phyloP scores from a whole-genome alignment of 2,797 vertebrate genomes.

The Trachops cirrhosus region DNA sequence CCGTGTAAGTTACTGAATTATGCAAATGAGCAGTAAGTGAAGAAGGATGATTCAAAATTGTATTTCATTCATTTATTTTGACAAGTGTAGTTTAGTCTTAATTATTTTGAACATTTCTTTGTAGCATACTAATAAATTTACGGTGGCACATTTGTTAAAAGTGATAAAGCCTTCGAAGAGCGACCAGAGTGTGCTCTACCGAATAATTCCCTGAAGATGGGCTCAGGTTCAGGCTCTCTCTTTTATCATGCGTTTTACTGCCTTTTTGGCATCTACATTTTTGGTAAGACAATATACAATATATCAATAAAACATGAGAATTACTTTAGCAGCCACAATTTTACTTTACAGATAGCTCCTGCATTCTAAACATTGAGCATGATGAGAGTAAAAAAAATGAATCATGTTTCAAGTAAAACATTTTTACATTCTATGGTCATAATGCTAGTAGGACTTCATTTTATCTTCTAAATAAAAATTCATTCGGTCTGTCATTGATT shows the following conservation, averaged over 20 bases:
- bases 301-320: conserved; percentile 31
- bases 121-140: conserved; percentile 79
- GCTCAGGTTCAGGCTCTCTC: not conserved
- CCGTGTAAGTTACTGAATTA: conserved; percentile 76
- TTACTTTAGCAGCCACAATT: conserved; percentile 43
- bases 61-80: conserved; percentile 81
- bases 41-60: conserved; percentile 77
- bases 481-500: conserved; percentile 80
- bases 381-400: conserved; percentile 37
- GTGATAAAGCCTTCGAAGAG: conserved; percentile 58
- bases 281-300: conserved; percentile 22
- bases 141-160: conserved; percentile 67
- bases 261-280: not conserved
- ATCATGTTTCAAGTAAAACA: conserved; percentile 28
- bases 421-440: conserved; percentile 70
- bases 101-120: conserved; percentile 78
- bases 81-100: conserved; percentile 80
- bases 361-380: not conserved
- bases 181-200: conserved; percentile 7
- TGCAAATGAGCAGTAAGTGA: conserved; percentile 77
- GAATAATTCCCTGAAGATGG: conserved; percentile 46
- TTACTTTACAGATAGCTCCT: conserved; percentile 17
- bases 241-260: conserved; percentile 44
- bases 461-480: conserved; percentile 82
- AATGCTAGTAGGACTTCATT: conserved; percentile 78